Base-by-base conservation (phyloP, 2,113 vertebrate genomes). In the Colistium nudipinnis region DNA sequence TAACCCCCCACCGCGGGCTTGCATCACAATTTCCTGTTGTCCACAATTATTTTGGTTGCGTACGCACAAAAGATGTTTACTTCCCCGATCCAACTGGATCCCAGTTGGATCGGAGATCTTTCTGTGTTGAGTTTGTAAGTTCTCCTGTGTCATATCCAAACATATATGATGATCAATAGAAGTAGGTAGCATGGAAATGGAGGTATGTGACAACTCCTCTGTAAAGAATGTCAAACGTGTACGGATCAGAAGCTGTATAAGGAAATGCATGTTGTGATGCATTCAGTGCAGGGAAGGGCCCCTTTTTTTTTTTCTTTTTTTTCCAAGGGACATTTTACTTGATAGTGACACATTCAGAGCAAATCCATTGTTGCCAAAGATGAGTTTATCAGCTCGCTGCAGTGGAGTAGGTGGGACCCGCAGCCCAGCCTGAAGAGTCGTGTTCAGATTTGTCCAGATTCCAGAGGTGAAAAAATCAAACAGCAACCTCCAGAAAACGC, bases 1-100 rank as follows among this genome's bases (percentile, higher is more conserved):
- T 80, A 87, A 67, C 63, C 53, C 31, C 55, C 33, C 44, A 11
- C 14, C 0, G 1, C 55, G 73, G 82, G 43, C 76, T 68, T 61
- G 71, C 60, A 19, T 55, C 51, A 65, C 43, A 16, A 31, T 71
- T 87, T 92, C 88, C 90, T 89, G 84, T 87, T 80, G 69, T 78
- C 45, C 54, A 31, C 31, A 31, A 19, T 61, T 16, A n/a, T 45
- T 62, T 24, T 66, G 76, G 22, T 33, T 73, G 31, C 70, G 31
- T 51, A 6, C 0, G 0, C 1, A 17, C 9, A 62, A 24, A 54
- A 51, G 20, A 27, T 20, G 10, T 38, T 5, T 55, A 17, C 13
- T 19, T n/a, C n/a, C n/a, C n/a, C n/a, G n/a, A n/a, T n/a, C n/a
- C n/a, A n/a, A n/a, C n/a, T n/a, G n/a, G n/a, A n/a, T n/a, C n/a